phyloP scores from a whole-genome alignment of 2,113 vertebrate genomes.

The Narcine bancroftii region DNA sequence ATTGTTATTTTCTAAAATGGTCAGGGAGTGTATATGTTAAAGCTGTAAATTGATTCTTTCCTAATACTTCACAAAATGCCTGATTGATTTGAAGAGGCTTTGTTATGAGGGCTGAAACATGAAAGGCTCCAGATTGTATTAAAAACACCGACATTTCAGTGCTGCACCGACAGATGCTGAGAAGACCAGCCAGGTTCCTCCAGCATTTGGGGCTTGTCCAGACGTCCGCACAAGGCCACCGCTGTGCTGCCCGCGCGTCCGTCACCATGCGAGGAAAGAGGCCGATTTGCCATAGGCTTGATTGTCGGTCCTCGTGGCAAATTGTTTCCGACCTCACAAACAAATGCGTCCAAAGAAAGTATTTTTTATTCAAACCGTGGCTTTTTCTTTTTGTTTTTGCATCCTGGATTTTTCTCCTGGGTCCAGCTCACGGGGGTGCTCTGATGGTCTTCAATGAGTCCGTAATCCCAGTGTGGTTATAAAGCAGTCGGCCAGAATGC shows the following conservation, averaged over 20 bases:
- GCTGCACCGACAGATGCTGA: too few species aligned
- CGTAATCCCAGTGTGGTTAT: too few species aligned
- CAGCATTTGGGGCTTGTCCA: too few species aligned
- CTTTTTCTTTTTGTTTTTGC: too few species aligned
- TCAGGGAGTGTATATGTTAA: too few species aligned
- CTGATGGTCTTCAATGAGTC: not conserved
- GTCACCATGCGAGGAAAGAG: not conserved
- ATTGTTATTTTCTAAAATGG: conserved; percentile 24
- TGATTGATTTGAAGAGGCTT: too few species aligned
- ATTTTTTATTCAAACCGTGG: not conserved
- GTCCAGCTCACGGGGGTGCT: not conserved
- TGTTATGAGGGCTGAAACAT: not conserved
- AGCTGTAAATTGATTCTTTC: not conserved
- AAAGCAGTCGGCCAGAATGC: not conserved
- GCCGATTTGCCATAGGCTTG: too few species aligned
- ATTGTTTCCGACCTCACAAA: not conserved
- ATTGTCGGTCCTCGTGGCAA: not conserved
- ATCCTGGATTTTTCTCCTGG: not conserved
- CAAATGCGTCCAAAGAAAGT: not conserved
- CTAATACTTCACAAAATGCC: too few species aligned
- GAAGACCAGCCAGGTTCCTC: too few species aligned
- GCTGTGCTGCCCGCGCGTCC: not conserved
- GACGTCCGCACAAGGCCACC: not conserved
- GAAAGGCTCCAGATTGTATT: too few species aligned
- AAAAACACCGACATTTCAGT: too few species aligned